Base-by-base conservation (phyloP, 2,888 invertebrate genomes). In the Phyllotreta striolata region DNA sequence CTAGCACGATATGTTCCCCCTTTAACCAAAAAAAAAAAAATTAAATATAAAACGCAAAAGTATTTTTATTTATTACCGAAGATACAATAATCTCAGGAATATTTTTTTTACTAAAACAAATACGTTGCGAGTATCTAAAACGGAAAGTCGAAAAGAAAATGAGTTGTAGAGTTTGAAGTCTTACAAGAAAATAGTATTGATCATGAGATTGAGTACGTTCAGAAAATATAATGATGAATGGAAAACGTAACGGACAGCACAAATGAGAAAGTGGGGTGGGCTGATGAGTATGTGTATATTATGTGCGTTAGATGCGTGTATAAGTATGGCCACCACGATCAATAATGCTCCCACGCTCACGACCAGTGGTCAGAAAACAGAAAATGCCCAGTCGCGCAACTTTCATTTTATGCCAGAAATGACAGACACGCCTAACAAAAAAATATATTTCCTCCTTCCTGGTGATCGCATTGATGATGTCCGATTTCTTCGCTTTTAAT, bases 301-400 rank as follows among this genome's bases (percentile, higher is more conserved):
- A 72, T 75, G 73, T 74, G 71, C 73, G 75, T 78, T 77, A 74
- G 76, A 76, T 76, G 78, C 76, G 77, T 77, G 78, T 78, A 74
- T 75, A 74, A 74, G 74, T 73, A 72, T 72, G 73, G 71, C 71
- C 68, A 70, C 74, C 70, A 73, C 74, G 77, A 81, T 81, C 81
- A 81, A 81, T 81, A 81, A 77, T 77, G 77, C 81, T 78, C 80
- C 80, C 78, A 81, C 79, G 77, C 77, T 75, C 66, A 79, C 79
- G 81, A 80, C 81, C 81, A 81, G 77, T 81, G 81, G 81, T 81
- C 81, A 81, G 78, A 80, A 80, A 77, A 65, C 65, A 61, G 57
- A 62, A 65, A 75, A 72, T 72, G 76, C 71, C 74, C 73, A 77
- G 77, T 77, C 79, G 81, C 80, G 80, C 81, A 80, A 80, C 79